Conservation (phyloP, 2,113 vertebrate species). For the Alethe castanea region DNA sequence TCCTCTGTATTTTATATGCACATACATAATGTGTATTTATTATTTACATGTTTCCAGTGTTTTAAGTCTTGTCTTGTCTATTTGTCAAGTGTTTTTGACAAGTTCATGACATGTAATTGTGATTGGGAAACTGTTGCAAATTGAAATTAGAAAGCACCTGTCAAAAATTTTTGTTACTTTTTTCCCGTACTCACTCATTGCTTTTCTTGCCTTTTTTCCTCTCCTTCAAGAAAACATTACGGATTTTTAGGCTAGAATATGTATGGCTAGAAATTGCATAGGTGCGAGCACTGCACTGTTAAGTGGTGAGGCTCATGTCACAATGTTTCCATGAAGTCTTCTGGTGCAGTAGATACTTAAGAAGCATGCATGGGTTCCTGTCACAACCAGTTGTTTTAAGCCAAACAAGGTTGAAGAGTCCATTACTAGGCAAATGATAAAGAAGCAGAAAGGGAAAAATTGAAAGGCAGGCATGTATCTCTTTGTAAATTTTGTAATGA, state of each 20-base stretch:
- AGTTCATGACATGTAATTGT: not conserved
- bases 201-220: not conserved
- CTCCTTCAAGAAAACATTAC: not conserved
- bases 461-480: not conserved
- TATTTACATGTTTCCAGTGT: conserved; percentile 50
- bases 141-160: not conserved
- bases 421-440: not conserved
- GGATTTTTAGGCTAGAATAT: not conserved
- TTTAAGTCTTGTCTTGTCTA: conserved; percentile 58
- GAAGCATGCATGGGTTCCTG: not conserved
- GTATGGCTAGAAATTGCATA: not conserved
- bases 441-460: not conserved
- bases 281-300: not conserved
- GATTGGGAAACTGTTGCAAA: not conserved
- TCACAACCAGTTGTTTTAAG: not conserved
- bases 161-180: not conserved
- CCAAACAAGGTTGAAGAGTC: not conserved
- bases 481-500: not conserved
- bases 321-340: not conserved
- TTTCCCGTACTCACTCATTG: rapidly evolving
- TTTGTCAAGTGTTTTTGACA: conserved; percentile 57
- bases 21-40: conserved; percentile 9
- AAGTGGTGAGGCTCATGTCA: not conserved
- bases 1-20: conserved; percentile 9
- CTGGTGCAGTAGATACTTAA: not conserved